Percentiles rank a stretch among this genome's conserved stretches.
These are phyloP conservation scores for Hydraecia micacea DNA, from an alignment of 2,888 invertebrate genomes.

Conservation along the genomic window DNA sequence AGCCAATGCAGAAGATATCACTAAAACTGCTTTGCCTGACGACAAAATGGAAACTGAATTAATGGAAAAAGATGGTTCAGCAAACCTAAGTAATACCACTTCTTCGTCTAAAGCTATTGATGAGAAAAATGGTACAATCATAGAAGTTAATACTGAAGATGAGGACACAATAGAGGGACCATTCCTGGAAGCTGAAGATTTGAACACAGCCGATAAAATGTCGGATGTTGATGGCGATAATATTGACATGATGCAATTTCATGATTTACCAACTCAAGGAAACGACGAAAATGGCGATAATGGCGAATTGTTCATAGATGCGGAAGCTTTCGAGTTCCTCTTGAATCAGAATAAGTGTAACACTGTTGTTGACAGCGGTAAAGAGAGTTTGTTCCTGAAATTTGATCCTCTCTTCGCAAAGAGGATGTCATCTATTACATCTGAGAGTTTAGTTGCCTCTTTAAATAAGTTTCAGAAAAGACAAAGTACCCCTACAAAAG, in stretches of 20 bases:
- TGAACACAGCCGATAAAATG: slow-evolving; percentile 71
- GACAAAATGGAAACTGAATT: slow-evolving; percentile 68
- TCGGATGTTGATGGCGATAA: slow-evolving; percentile 71
- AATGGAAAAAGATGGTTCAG: slow-evolving; percentile 70
- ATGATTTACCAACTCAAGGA: slow-evolving; percentile 73
- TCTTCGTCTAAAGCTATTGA: slow-evolving; percentile 76
- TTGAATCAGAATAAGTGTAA: slow-evolving; percentile 84
- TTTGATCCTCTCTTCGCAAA: slow-evolving; percentile 87
- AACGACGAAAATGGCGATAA: slow-evolving; percentile 76
- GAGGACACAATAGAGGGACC: slow-evolving; percentile 87
- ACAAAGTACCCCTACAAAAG: slow-evolving; percentile 82
- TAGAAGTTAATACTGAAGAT: slow-evolving; percentile 84
- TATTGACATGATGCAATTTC: slow-evolving; percentile 78
- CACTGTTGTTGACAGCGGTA: slow-evolving; percentile 83
- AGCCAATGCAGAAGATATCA: slow-evolving; percentile 31
- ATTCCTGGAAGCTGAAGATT: slow-evolving; percentile 82
- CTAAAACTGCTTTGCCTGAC: slow-evolving; percentile 35
- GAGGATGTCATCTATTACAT: slow-evolving; percentile 75
- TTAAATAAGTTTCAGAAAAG: slow-evolving; percentile 77
- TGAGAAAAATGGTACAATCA: slow-evolving; percentile 76
- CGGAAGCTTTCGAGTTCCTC: slow-evolving; percentile 86
- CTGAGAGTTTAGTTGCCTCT: slow-evolving; percentile 80
- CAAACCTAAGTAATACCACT: slow-evolving; percentile 71
- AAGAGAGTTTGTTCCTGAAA: slow-evolving; percentile 87
- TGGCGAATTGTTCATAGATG: slow-evolving; percentile 86